Evolutionary conservation across 2,888 invertebrate genomes (phyloP).

Genomic region (Drosophila pseudotalamancana): DNA sequence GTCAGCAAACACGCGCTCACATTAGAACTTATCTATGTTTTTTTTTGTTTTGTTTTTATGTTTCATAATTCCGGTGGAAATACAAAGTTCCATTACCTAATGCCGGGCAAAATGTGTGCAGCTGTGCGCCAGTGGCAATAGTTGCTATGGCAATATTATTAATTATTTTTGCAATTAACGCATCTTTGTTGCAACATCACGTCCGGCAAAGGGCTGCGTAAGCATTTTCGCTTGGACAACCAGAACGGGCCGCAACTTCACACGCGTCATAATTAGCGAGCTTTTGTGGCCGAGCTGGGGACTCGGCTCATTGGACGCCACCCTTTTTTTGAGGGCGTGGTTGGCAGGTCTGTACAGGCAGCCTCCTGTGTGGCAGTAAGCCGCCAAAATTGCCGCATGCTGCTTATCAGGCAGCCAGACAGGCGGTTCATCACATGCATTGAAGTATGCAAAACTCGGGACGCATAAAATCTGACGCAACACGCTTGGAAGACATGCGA

Average conservation of each 20-base stretch:
- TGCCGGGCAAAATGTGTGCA: neutral
- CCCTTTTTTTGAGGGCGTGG: conserved; percentile 46
- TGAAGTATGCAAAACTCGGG: conserved; percentile 58
- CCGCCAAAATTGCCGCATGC: conserved; percentile 60
- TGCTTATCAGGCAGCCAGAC: conserved; percentile 57
- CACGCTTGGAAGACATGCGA: conserved; percentile 72
- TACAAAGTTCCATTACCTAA: conserved; percentile 5
- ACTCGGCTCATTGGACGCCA: conserved; percentile 51
- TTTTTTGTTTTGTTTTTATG: neutral
- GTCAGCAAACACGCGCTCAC: neutral
- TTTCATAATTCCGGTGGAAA: conserved; percentile 8
- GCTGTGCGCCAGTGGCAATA: conserved; percentile 9
- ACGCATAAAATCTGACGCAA: conserved; percentile 71
- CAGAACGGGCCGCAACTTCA: conserved; percentile 40
- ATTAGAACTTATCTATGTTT: neutral
- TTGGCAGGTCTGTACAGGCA: conserved; percentile 8
- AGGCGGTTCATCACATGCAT: conserved; percentile 56
- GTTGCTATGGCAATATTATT: conserved; percentile 58
- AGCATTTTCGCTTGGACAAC: conserved; percentile 37
- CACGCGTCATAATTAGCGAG: conserved; percentile 71
- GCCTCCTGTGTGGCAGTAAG: conserved; percentile 53
- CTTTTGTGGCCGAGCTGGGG: conserved; percentile 47
- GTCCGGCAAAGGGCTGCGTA: conserved; percentile 56
- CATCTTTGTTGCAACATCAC: conserved; percentile 73
- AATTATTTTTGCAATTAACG: conserved; percentile 77